Base-by-base conservation (phyloP, 1,140 invertebrate genomes). In the Pararge aegeria region DNA sequence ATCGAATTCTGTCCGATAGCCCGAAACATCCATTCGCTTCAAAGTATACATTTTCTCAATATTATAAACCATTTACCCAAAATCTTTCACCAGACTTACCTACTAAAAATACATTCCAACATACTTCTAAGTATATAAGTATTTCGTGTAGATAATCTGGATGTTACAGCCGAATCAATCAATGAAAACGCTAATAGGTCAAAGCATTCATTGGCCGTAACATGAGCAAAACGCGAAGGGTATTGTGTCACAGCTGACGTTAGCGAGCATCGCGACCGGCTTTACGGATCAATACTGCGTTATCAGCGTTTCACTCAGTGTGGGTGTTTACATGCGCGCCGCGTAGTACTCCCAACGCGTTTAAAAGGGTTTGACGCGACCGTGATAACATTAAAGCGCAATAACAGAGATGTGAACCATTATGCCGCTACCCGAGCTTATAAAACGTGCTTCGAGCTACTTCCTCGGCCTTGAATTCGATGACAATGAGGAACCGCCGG, bases 361-460 rank as follows among this genome's bases (percentile, higher is more conserved):
- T 78, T 67, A 61, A 73, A 75, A 70, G 78, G 78, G 68, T 55
- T 71, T 60, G 75, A 74, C 78, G 75, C 75, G 70, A 67, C 12
- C 12, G 68, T 79, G 80, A 83, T 80, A 83, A 76, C 63, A 40
- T 38, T 56, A 21, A 65, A 46, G 55, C 58, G 49, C 51, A 67
- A 69, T 66, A 40, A 53, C 38, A 67, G 80, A 80, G 75, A 88
- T 88, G 85, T 89, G 69, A 87, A 76, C 61, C 38, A 84, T 57
- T 66, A 96, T 96, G 95, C 94, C 95, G 56, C 90, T 96, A 55
- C 93, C 93, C 30, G 94, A 93, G 70, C 93, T 96, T 38, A 90
- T 96, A 15, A 94, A 92, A 68, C 93, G 94, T 62, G 95, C 95
- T 19, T 95, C 95, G 44, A 95, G 93, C 71, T 95, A 94, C 62